Base-by-base conservation (phyloP, 2,113 vertebrate genomes). In the Amazona guildingii region DNA sequence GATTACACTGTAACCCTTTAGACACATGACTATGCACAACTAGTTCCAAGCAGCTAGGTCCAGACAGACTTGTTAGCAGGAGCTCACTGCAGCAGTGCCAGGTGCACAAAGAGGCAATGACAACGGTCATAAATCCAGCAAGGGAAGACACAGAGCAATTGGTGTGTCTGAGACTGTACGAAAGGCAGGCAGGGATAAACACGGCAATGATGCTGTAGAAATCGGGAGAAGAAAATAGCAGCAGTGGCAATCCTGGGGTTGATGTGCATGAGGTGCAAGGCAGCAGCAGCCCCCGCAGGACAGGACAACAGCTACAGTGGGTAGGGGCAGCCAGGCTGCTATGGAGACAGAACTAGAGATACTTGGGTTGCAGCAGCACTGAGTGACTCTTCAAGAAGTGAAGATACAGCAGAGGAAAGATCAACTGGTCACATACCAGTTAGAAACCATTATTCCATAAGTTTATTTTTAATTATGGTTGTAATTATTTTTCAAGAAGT, bases 111-210 rank as follows among this genome's bases (percentile, higher is more conserved):
- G 27, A 57, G 29, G 37, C 49, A 59, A 48, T 0, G 5, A 59
- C 59, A 80, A 33, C 8, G 11, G 24, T 15, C n/a, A 21, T 18
- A 16, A 87, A 57, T 9, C 28, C 64, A 66, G 25, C 23, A 35
- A 39, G 46, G 44, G 52, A 83, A 76, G 20, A 67, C 72, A 46
- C 24, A 75, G 35, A 88, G 59, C 63, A 73, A 78, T 1, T 0
- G 0, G 35, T 6, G 11, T 44, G 27, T 83, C 51, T 14, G 17
- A 76, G 78, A 51, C 4, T 1, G 54, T 39, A 44, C 1, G 11
- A 86, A 91, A 72, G 70, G 37, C 37, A 70, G 68, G 49, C 41
- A 80, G 59, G 41, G 31, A 66, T 25, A 35, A 66, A 10, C 1
- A 63, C 11, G 64, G 64, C 49, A 80, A 43, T 2, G 59, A 54